Base-by-base conservation (phyloP, 2,888 invertebrate species). In the Timema podura region DNA sequence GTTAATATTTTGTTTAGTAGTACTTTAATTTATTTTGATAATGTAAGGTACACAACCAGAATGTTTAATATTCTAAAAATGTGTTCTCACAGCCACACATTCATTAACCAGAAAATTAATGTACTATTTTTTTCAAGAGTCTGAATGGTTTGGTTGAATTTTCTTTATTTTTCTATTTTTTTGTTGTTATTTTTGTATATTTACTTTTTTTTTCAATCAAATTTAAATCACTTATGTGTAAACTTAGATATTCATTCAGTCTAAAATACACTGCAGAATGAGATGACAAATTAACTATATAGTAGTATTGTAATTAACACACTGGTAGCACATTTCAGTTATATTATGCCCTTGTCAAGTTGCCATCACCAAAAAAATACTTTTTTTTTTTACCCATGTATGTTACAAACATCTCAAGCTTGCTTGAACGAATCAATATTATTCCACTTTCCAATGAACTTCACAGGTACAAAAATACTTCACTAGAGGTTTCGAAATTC, bases 71-170 rank as follows among this genome's bases (percentile, higher is more conserved):
- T 45, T 65, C 76, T 77, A 77, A 77, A 80, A 80, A 80, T 80
- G 79, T 80, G 79, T 80, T 81, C 30, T 30, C 81, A 81, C 81
- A 81, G 81, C 81, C 81, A 81, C 81, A 80, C 79, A 80, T 80
- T 79, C 80, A 79, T 79, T 69, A 69, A 72, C 68, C 72, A 70
- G 68, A 69, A 59, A 68, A 67, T 65, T 49, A 73, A 48, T 70
- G 61, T 30, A 30, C 30, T 30, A 30, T 16, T 61, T 61, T 16
- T 61, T 61, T 13, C 6, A 61, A 5, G 15, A 45, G 45, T 61
- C 61, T 30, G 61, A 61, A 61, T 61, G 61, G 61, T 61, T 61
- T 61, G 10, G 61, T 30, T 16, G 5, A 61, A 30, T 30, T 30
- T 30, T 30, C 30, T 30, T 30, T 30, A 30, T 30, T 30, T 30